These are phyloP conservation scores for Drosophila sechellia DNA, from an alignment of 1,140 invertebrate genomes.

Conservation along the genomic window DNA sequence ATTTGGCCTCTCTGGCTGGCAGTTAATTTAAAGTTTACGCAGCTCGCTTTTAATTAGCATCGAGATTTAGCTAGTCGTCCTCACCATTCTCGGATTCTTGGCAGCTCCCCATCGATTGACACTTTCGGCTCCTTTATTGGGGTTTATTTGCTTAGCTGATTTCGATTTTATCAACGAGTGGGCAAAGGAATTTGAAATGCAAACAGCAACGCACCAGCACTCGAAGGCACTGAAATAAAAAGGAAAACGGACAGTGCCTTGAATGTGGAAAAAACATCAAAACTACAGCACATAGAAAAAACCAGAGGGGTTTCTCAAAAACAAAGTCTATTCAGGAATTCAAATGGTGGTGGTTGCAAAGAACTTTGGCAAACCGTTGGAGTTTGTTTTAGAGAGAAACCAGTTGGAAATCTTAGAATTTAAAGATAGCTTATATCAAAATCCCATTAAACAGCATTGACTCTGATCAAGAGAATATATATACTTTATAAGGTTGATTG, in stretches of 20 bases:
- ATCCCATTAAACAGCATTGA: too few species aligned
- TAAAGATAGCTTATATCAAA: too few species aligned
- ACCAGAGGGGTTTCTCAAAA: neutral
- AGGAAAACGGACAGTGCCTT: constrained; percentile 10
- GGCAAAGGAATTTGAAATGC: constrained; percentile 75
- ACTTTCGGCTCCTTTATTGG: constrained; percentile 70
- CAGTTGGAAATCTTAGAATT: neutral
- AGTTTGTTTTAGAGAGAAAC: neutral
- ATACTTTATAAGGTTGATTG: too few species aligned
- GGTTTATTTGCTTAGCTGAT: constrained; percentile 81
- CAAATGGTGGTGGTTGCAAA: constrained; percentile 6
- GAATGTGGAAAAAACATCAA: constrained; percentile 2
- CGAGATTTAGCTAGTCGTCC: constrained; percentile 29
- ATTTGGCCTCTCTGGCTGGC: constrained; percentile 56
- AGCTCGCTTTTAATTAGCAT: constrained; percentile 71
- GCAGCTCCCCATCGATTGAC: constrained; percentile 64
- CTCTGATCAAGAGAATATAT: too few species aligned
- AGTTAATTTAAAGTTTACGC: constrained; percentile 78
- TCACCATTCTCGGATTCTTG: neutral
- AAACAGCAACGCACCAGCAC: constrained; percentile 57
- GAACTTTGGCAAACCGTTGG: constrained; percentile 23
- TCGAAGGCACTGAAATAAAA: constrained; percentile 10
- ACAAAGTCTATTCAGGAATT: constrained; percentile 12
- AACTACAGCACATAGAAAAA: neutral
- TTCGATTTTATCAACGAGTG: constrained; percentile 70